Conservation (phyloP, 2,797 vertebrate genomes). For the Lagocephalus sceleratus region DNA sequence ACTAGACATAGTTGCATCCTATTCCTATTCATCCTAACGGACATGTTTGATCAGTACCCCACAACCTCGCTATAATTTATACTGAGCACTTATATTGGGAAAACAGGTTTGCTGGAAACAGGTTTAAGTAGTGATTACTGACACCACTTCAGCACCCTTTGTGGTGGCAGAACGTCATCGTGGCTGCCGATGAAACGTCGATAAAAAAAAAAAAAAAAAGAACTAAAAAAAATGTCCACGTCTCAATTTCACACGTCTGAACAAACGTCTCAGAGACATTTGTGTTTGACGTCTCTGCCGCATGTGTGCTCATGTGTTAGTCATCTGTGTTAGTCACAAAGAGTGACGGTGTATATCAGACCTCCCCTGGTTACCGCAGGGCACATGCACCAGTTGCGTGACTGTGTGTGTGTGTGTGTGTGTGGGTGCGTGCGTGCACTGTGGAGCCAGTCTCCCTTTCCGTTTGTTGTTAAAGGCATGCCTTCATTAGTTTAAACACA, state of each 20-base stretch:
- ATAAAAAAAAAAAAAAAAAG: too few species aligned
- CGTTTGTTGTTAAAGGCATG: slow-evolving; percentile 54
- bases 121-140: not conserved
- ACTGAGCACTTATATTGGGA: too few species aligned
- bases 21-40: too few species aligned
- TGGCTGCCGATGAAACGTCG: slow-evolving; percentile 34
- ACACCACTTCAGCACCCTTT: slow-evolving; percentile 5
- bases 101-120: not conserved
- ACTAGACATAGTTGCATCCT: too few species aligned
- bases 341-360: slow-evolving; percentile 53
- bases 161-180: slow-evolving; percentile 30
- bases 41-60: too few species aligned
- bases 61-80: too few species aligned
- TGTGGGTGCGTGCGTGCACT: slow-evolving; percentile 1
- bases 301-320: slow-evolving; percentile 32
- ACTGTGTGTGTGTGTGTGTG: slow-evolving; percentile 16
- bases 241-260: slow-evolving; percentile 25
- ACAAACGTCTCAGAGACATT: slow-evolving; percentile 41
- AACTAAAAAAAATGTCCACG: slow-evolving; percentile 36
- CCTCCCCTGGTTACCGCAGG: slow-evolving; percentile 52
- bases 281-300: slow-evolving; percentile 23
- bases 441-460: slow-evolving; percentile 35
- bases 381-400: slow-evolving; percentile 59
- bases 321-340: slow-evolving; percentile 64
- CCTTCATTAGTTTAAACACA: slow-evolving; percentile 48